Evolutionary conservation across 2,888 invertebrate species (phyloP), one percentile per base, ranked within the genome.

Genomic region (Chromoteleia sp.): DNA sequence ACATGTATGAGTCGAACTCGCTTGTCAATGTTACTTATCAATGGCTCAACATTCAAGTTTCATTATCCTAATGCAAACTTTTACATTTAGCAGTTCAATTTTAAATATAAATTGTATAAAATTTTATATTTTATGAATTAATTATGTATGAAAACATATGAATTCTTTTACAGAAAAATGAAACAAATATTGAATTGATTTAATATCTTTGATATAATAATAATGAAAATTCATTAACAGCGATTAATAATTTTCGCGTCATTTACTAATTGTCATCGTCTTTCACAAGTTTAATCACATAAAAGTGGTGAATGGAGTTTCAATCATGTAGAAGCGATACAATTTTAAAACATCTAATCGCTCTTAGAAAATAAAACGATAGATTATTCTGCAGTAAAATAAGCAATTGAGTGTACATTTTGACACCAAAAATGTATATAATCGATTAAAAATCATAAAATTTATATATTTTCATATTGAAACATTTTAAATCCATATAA

Each of bases 11-110:
- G 58, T 65, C 36, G 52, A 58, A 12, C 43, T 79, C 52, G 52
- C 63, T 70, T 58, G 58, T 71, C 50, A 65, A 41, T 58, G 71
- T 73, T 50, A 73, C 67, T 73, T 67, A 79, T 71, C 7, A 29
- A 19, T 36, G 50, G 58, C 30, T 61, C 73, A 17, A 73, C 41
- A 50, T 73, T 73, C 41, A 61, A 50, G 12, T 73, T 71, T 21
- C 17, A 36, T 1, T 3, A n/a, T n/a, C n/a, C 5, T 25, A 1
- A 14, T 41, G 3, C 10, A 33, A 33, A 33, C 10, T 1, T 33
- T 8, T 8, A 33, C 33, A 33, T 1, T 4, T 8, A 8, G 33
- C 7, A 8, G 10, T 33, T 33, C 7, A 33, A 33, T 8, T 33
- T 33, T 1, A 33, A 4, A 8, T 33, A 8, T 33, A 33, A 4